These are phyloP conservation scores for Sebastes aleutianus DNA, from an alignment of 2,797 vertebrate species.

Conservation along the genomic window DNA sequence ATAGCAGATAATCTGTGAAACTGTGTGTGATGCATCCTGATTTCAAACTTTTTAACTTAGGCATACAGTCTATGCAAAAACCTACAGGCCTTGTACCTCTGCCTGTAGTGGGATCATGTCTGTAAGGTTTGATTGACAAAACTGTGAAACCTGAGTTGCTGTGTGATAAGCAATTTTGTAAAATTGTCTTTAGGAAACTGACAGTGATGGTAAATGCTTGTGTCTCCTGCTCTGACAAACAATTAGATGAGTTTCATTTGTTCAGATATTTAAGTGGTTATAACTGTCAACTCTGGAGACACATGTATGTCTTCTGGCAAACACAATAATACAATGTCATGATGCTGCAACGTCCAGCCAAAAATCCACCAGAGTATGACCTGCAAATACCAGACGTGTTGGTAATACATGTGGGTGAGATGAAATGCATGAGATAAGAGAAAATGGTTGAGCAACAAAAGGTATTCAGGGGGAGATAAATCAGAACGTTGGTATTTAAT, in stretches of 20 bases:
- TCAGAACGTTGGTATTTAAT: constrained; percentile 8
- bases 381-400: constrained; percentile 23
- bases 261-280: not conserved
- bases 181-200: not conserved
- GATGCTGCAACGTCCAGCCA: constrained; percentile 8
- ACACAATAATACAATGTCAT: constrained; percentile 20
- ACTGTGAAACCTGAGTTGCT: not conserved
- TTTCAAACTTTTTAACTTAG: not conserved
- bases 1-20: constrained; percentile 29
- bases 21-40: constrained; percentile 9
- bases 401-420: constrained; percentile 24
- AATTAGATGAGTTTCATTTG: constrained; percentile 5
- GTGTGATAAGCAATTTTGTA: not conserved
- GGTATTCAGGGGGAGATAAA: constrained; percentile 6
- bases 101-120: not conserved
- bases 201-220: constrained; percentile 2
- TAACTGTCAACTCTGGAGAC: constrained; percentile 3
- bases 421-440: constrained; percentile 8
- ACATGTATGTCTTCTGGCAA: not conserved
- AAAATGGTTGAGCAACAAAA: constrained; percentile 9
- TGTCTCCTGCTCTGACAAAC: constrained; percentile 12
- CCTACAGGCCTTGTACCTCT: not conserved
- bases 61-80: not conserved
- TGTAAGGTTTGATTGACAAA: not conserved
- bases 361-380: not conserved